Evolutionary conservation across 2,888 invertebrate genomes (phyloP).

Genomic region (Elgonia sp.): DNA sequence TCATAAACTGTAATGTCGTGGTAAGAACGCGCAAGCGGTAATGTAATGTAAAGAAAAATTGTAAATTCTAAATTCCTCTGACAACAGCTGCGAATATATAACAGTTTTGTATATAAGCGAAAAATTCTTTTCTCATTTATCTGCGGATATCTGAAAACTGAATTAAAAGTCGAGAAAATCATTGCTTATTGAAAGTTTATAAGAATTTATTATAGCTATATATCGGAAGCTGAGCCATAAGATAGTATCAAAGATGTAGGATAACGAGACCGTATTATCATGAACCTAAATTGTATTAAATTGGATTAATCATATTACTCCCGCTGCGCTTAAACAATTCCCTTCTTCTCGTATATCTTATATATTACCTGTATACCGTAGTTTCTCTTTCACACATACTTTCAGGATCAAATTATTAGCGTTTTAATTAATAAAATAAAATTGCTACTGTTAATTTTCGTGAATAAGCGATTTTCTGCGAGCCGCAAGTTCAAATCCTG

Average conservation of each 20-base stretch:
- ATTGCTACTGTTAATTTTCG: no score
- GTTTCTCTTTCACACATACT: neutral
- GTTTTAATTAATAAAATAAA: no score
- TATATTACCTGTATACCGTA: neutral
- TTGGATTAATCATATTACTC: slow-evolving; percentile 51
- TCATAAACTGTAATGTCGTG: slow-evolving; percentile 47
- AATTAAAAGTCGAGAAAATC: neutral
- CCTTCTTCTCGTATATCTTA: slow-evolving; percentile 22
- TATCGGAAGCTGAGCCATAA: slow-evolving; percentile 24
- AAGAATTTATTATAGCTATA: slow-evolving; percentile 5
- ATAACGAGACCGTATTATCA: slow-evolving; percentile 48
- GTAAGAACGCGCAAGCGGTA: slow-evolving; percentile 27
- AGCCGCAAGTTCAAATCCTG: no score
- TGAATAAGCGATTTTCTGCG: no score
- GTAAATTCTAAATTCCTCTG: slow-evolving; percentile 17
- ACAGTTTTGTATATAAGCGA: neutral
- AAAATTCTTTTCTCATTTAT: neutral
- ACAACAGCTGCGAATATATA: slow-evolving; percentile 1
- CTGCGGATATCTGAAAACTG: neutral
- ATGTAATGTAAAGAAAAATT: slow-evolving; percentile 40
- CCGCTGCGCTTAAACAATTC: slow-evolving; percentile 21
- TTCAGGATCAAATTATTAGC: no score
- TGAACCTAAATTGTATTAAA: slow-evolving; percentile 54
- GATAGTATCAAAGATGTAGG: slow-evolving; percentile 37
- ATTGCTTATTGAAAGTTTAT: slow-evolving; percentile 33